Base-by-base conservation (phyloP, 2,888 invertebrate species). In the Drosophila conformis region DNA sequence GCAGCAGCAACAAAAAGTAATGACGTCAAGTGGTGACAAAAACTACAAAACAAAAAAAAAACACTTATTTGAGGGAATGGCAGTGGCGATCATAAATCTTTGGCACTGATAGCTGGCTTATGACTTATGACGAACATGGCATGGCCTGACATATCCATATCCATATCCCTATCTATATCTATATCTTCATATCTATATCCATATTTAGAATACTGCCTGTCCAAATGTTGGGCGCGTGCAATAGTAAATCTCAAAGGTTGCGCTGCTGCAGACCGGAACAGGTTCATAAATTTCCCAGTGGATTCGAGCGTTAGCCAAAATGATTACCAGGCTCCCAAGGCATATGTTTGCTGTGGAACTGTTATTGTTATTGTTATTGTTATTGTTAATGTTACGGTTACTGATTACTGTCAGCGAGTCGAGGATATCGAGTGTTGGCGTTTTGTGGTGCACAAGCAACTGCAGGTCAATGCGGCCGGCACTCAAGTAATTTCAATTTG, bases 61-160 rank as follows among this genome's bases (percentile, higher is more conserved):
- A 42, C 51, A 76, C 36, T 36, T 48, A 8, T 48, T 25, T 27
- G 27, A 18, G 4, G 25, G 27, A 77, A 81, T 25, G 46, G 21
- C 46, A 4, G 25, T 15, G 25, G 83, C 80, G 83, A 87, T 92
- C 91, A 89, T 90, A 91, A 91, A 90, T 89, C 83, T 91, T 81
- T 57, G 54, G 42, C 29, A 15, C 61, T 62, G 78, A 77, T 72
- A 76, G 61, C 36, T 42, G 63, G 58, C 57, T 36, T 21, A 21
- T 42, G 42, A 59, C 70, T 56, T 21, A 70, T 62, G 65, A 73
- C 69, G 62, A 78, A 36, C 63, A 49, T 48, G 60, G 49, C 48
- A 35, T 69, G 56, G 56, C 27, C 56, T 56, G 27, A 27, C 27
- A 38, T 29, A 49, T 48, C 63, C 56, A 40, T n/a, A 38, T 51